A percentile compares a stretch with the other conserved stretches of the same genome.
Conservation (phyloP, 2,888 invertebrate species). For the Tipula helvola region DNA sequence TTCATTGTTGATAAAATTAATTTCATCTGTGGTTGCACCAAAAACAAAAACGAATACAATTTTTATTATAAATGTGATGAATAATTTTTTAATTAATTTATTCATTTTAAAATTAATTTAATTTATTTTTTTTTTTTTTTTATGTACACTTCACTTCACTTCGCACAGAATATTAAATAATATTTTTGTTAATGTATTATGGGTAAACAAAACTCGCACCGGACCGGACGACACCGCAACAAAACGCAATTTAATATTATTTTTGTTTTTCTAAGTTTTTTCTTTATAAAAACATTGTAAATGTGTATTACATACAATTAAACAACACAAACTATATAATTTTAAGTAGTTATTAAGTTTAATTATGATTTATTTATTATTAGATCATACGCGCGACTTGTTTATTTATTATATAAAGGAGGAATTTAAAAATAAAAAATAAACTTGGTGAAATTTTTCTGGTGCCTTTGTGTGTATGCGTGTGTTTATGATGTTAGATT, state of each 20-base stretch:
- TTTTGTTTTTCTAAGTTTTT: neutral
- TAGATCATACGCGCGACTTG: neutral
- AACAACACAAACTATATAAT: neutral
- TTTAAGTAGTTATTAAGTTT: neutral
- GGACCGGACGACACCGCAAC: neutral
- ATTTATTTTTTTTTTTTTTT: neutral
- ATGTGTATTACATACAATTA: neutral
- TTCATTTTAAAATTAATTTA: neutral
- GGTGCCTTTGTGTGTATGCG: neutral
- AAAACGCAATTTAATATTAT: neutral
- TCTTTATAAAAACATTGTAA: neutral
- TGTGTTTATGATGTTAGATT: neutral
- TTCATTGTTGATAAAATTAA: constrained; percentile 12
- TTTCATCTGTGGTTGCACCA: neutral
- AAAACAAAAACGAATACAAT: neutral
- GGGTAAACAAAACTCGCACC: neutral
- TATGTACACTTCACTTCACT: neutral
- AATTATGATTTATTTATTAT: neutral
- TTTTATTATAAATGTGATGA: neutral
- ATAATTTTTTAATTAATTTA: neutral
- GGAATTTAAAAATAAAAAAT: neutral
- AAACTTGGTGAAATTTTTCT: neutral
- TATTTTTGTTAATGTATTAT: neutral
- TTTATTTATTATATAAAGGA: neutral
- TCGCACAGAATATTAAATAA: neutral